Evolutionary conservation across 2,113 vertebrate genomes (phyloP).

Genomic region (Cyanoderma ruficeps): DNA sequence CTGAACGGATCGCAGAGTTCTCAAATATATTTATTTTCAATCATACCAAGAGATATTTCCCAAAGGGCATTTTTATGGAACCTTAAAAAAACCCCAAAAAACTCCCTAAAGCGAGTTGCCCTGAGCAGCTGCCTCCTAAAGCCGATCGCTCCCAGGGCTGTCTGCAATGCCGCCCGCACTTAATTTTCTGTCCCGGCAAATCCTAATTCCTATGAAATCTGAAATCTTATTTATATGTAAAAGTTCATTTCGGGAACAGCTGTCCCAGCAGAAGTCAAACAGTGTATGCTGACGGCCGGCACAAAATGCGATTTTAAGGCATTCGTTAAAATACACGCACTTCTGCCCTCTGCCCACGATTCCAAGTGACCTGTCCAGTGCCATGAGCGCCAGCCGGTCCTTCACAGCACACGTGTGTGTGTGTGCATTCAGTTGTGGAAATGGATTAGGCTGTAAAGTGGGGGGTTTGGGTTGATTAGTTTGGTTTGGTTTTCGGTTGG

Average conservation of each 20-base stretch:
- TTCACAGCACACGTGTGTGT: fast-evolving
- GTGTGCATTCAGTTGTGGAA: neutral
- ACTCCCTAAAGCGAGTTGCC: too few relatives aligned
- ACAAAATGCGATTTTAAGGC: neutral
- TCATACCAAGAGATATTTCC: neutral
- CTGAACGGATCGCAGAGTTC: neutral
- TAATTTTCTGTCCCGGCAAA: neutral
- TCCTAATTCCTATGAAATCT: neutral
- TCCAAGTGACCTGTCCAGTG: neutral
- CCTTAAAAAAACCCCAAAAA: neutral
- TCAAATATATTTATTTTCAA: neutral
- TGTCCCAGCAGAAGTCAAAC: neutral
- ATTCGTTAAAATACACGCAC: neutral
- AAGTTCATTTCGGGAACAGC: neutral
- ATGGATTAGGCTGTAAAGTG: neutral
- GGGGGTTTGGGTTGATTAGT: neutral
- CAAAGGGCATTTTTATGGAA: neutral
- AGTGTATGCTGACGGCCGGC: neutral
- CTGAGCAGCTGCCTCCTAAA: too few relatives aligned
- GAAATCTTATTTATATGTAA: neutral
- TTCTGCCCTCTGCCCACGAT: neutral
- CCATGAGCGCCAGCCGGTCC: neutral
- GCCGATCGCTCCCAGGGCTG: neutral
- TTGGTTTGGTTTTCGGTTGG: neutral
- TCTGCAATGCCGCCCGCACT: neutral